Evolutionary conservation across 2,888 invertebrate genomes (phyloP).

Genomic region (Pristionchus mayeri): DNA sequence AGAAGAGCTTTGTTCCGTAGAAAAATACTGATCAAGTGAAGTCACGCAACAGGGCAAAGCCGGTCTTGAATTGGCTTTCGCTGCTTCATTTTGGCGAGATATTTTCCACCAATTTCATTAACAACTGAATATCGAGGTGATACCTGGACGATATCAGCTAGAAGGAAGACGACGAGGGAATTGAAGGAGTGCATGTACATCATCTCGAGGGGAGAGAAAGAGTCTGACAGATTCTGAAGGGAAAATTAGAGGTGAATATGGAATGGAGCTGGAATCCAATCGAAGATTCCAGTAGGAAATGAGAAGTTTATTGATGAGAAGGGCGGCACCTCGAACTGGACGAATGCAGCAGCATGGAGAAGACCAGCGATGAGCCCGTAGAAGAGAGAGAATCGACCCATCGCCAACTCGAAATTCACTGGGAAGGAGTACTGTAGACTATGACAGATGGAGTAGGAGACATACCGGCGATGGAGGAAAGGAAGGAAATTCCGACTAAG

Average conservation of each 20-base stretch:
- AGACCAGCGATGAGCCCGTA: constrained; percentile 68
- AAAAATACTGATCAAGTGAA: neutral
- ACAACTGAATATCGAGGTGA: neutral
- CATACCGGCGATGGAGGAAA: constrained; percentile 45
- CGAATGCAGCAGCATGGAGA: constrained; percentile 60
- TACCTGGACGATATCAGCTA: constrained; percentile 72
- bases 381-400: constrained; percentile 70
- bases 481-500: neutral
- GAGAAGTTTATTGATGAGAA: no score
- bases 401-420: constrained; percentile 69
- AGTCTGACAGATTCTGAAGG: constrained; percentile 56
- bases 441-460: neutral
- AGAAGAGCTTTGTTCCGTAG: no score
- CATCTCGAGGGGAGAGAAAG: constrained; percentile 65
- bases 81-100: no score
- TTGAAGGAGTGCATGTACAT: constrained; percentile 75
- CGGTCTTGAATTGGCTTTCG: no score
- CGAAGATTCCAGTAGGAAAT: no score
- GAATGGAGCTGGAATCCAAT: no score
- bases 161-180: constrained; percentile 70
- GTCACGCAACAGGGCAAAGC: no score
- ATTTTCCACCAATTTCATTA: no score
- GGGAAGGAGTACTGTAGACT: constrained; percentile 47
- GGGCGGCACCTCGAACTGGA: constrained; percentile 43
- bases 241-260: no score